A percentile compares a stretch with the other conserved stretches of the same genome.
phyloP scores from a whole-genome alignment of 2,797 vertebrate species.

The Argya squamiceps region DNA sequence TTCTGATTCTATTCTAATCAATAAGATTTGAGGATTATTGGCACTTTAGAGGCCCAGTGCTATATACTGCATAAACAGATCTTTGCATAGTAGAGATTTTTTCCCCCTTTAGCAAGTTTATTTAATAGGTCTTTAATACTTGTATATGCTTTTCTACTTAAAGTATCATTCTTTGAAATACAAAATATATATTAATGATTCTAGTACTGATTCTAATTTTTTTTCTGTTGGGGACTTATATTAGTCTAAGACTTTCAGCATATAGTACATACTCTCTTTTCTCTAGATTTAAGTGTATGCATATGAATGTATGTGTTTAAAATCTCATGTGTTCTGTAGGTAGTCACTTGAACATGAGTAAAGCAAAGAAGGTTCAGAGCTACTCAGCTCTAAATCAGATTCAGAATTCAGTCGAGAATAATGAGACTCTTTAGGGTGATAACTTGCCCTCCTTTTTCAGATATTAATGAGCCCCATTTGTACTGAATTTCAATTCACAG shows the following conservation, averaged over 20 bases:
- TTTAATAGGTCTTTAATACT: not conserved
- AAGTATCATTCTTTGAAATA: not conserved
- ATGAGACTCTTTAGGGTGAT: not conserved
- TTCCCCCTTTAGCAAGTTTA: not conserved
- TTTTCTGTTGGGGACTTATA: not conserved
- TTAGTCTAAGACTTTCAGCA: not conserved
- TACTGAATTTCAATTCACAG: not conserved
- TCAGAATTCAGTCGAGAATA: not conserved
- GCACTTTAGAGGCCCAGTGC: not conserved
- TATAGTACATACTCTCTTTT: not conserved
- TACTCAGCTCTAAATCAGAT: not conserved
- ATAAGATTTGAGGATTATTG: not conserved
- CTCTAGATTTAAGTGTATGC: not conserved
- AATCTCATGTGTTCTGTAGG: not conserved
- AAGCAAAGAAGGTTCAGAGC: not conserved
- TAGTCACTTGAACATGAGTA: not conserved
- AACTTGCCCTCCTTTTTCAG: not conserved
- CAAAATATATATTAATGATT: not conserved
- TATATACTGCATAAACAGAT: not conserved
- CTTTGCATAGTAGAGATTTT: not conserved
- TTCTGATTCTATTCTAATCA: not conserved
- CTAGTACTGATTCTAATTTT: not conserved
- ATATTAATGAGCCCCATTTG: not conserved
- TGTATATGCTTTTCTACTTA: not conserved
- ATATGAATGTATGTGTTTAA: not conserved